Evolutionary conservation across 2,797 vertebrate species (phyloP).

Genomic region (Pseudomugil gertrudae): DNA sequence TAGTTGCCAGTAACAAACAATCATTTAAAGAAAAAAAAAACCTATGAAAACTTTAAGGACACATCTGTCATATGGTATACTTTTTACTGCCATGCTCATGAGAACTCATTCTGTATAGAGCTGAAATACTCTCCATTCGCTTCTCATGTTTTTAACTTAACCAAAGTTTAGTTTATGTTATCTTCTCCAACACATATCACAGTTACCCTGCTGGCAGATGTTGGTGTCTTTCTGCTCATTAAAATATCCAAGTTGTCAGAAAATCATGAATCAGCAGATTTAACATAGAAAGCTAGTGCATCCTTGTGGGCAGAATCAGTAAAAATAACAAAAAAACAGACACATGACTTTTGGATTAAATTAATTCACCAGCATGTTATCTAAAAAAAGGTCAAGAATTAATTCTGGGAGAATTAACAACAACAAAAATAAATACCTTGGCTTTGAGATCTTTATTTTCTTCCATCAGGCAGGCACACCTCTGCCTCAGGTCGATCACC

Average conservation of each 20-base stretch:
- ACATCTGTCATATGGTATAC: neutral
- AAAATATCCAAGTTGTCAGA: neutral
- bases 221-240: neutral
- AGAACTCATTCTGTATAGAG: neutral
- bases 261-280: neutral
- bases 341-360: neutral
- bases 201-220: neutral
- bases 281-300: neutral
- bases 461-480: slow-evolving; percentile 86
- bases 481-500: slow-evolving; percentile 89
- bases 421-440: slow-evolving; percentile 58
- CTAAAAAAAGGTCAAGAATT: neutral
- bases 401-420: neutral
- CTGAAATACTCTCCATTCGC: neutral
- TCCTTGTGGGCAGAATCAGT: neutral
- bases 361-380: too few species aligned
- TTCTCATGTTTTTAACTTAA: neutral
- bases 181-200: neutral
- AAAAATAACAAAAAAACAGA: neutral
- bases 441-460: slow-evolving; percentile 93
- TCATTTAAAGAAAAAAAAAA: too few species aligned
- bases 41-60: too few species aligned
- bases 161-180: neutral
- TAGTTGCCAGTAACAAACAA: neutral
- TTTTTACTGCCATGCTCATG: neutral